Conservation (phyloP, 2,888 invertebrate genomes). For the Cryptops parisi region DNA sequence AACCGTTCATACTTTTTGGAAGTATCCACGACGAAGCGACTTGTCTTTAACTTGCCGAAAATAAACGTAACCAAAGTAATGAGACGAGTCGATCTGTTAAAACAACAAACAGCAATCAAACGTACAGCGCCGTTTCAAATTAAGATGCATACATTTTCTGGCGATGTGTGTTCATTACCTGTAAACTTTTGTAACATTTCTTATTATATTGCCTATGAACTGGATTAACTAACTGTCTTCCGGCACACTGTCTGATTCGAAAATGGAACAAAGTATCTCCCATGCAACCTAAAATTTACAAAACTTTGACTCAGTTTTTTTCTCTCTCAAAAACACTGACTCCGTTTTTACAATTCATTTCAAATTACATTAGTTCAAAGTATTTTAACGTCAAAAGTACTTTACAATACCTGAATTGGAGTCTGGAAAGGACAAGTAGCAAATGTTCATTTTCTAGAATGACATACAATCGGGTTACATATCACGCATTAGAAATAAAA, state of each 20-base stretch:
- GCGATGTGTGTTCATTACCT: too few species aligned
- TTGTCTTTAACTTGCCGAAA: conserved; percentile 93
- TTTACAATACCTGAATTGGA: conserved; percentile 88
- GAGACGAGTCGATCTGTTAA: conserved; percentile 62
- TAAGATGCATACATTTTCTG: too few species aligned
- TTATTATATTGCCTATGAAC: conserved; percentile 47
- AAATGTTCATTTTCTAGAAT: conserved; percentile 67
- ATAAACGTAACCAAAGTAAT: conserved; percentile 95
- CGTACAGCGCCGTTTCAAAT: neutral
- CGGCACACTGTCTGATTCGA: conserved; percentile 57
- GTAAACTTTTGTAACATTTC: conserved; percentile 31
- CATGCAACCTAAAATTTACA: conserved; percentile 57
- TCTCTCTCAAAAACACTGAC: too few species aligned
- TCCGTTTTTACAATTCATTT: too few species aligned
- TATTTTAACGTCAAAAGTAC: too few species aligned
- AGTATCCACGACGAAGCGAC: conserved; percentile 84
- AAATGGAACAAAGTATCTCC: conserved; percentile 97
- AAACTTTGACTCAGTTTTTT: neutral
- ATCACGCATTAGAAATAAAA: conserved; percentile 7
- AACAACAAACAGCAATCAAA: conserved; percentile 35
- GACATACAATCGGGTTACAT: conserved; percentile 14
- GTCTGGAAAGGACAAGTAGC: conserved; percentile 97
- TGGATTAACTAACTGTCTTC: conserved; percentile 37
- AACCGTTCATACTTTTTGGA: conserved; percentile 62
- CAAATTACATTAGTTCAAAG: too few species aligned